Evolutionary conservation across 1,140 invertebrate species (phyloP).

Genomic region (Eumeta japonica): DNA sequence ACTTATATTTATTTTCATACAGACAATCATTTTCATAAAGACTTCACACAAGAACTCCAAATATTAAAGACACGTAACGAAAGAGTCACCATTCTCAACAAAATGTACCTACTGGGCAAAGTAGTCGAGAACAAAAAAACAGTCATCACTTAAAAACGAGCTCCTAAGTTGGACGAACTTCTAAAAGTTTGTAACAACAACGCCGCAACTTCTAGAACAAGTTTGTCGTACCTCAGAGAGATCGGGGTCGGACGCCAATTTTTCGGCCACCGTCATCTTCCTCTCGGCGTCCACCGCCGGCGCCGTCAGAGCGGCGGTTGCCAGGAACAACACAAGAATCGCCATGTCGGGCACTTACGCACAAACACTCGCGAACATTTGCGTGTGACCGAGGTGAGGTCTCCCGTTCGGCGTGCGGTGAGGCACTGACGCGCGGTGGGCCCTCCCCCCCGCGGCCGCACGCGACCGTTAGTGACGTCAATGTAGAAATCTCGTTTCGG

Average conservation of each 20-base stretch:
- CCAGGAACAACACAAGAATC: slow-evolving; percentile 38
- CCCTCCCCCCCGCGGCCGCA: slow-evolving; percentile 33
- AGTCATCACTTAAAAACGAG: too few species aligned
- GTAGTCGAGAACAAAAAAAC: too few species aligned
- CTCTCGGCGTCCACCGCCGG: slow-evolving; percentile 26
- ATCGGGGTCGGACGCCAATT: slow-evolving; percentile 39
- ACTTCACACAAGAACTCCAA: too few species aligned
- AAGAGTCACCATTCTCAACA: too few species aligned
- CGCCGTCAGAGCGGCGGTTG: too few species aligned
- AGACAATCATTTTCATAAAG: too few species aligned
- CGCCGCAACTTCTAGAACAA: too few species aligned
- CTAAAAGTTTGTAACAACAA: too few species aligned
- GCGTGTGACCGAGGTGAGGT: slow-evolving; percentile 14
- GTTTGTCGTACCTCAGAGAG: slow-evolving; percentile 50
- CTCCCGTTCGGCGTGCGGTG: slow-evolving; percentile 30
- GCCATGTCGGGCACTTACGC: slow-evolving; percentile 33
- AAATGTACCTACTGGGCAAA: too few species aligned
- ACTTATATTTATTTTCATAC: too few species aligned
- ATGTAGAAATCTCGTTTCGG: slow-evolving; percentile 18
- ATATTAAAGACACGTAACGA: too few species aligned
- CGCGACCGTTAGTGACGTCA: slow-evolving; percentile 22
- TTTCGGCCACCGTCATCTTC: slow-evolving; percentile 40
- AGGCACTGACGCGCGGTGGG: slow-evolving; percentile 22
- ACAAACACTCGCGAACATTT: slow-evolving; percentile 35
- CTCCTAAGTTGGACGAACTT: too few species aligned